These are phyloP conservation scores for Botia kubotai DNA, from an alignment of 2,797 vertebrate genomes.

Conservation along the genomic window DNA sequence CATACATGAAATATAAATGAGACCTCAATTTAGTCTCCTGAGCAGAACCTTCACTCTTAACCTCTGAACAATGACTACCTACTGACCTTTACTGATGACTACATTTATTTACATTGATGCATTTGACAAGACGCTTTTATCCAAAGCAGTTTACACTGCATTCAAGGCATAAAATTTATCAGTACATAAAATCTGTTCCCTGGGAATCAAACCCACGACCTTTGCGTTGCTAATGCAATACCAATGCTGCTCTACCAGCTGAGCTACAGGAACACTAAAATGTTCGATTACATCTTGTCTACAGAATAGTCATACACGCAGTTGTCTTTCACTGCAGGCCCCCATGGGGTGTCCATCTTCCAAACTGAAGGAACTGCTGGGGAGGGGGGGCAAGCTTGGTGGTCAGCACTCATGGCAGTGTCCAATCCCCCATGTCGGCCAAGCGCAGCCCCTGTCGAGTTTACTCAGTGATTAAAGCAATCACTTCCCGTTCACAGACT, in stretches of 20 bases:
- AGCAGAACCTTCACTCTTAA: not conserved
- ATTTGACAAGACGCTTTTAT: too few relatives aligned
- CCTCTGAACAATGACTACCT: not conserved
- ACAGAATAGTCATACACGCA: slow-evolving; percentile 26
- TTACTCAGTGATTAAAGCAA: slow-evolving; percentile 66
- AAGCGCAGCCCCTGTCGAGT: slow-evolving; percentile 53
- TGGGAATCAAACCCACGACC: too few relatives aligned
- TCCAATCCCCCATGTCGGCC: slow-evolving; percentile 54
- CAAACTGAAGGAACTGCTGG: slow-evolving; percentile 42
- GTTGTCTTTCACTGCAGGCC: slow-evolving; percentile 22
- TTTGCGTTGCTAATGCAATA: too few relatives aligned
- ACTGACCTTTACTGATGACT: not conserved
- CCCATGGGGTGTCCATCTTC: slow-evolving; percentile 30
- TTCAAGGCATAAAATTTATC: too few relatives aligned
- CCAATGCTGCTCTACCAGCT: too few relatives aligned
- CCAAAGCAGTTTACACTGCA: too few relatives aligned
- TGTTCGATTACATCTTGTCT: slow-evolving; percentile 15
- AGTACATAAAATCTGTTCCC: too few relatives aligned
- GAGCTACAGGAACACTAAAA: not conserved
- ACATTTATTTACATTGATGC: too few relatives aligned
- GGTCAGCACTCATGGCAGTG: slow-evolving; percentile 42
- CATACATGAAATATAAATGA: not conserved
- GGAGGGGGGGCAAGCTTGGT: slow-evolving; percentile 44
- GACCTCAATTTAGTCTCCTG: not conserved
- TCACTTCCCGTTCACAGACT: slow-evolving; percentile 62